These are phyloP conservation scores for Sinonovacula constricta DNA, from an alignment of 1,140 invertebrate species.

Conservation along the genomic window DNA sequence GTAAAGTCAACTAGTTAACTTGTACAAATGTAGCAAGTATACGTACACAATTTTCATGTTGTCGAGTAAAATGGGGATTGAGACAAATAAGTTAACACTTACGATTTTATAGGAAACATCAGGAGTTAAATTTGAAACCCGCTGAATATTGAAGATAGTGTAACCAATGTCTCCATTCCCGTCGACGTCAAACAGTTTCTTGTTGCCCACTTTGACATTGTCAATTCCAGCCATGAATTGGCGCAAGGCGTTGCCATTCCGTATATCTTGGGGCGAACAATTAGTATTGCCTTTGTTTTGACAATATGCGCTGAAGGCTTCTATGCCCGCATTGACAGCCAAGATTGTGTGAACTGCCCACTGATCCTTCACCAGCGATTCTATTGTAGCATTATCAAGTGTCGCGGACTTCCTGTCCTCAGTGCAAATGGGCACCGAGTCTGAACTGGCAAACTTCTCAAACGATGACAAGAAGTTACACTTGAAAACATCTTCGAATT, in stretches of 20 bases:
- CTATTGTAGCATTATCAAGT: conserved; percentile 1
- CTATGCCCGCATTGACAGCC: conserved; percentile 53
- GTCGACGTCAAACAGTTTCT: conserved; percentile 57
- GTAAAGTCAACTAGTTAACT: too few relatives aligned
- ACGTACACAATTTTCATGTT: too few relatives aligned
- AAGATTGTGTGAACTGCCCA: conserved; percentile 57
- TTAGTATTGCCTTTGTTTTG: not conserved
- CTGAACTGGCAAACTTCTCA: conserved; percentile 47
- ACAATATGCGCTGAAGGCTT: conserved; percentile 9
- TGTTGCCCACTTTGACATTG: conserved; percentile 2
- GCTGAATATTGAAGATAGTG: conserved; percentile 63
- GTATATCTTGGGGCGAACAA: not conserved
- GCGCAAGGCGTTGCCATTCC: not conserved
- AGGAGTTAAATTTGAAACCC: too few relatives aligned
- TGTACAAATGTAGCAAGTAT: too few relatives aligned
- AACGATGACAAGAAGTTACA: conserved; percentile 58
- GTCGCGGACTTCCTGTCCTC: not conserved
- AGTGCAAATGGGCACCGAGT: not conserved
- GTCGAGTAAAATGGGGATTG: too few relatives aligned
- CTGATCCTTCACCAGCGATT: conserved; percentile 50
- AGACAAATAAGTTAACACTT: too few relatives aligned
- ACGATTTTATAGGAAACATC: too few relatives aligned
- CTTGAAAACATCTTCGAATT: conserved; percentile 56
- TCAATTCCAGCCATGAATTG: not conserved
- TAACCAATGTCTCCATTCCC: conserved; percentile 65